These are phyloP conservation scores for Catagonus wagneri DNA, from an alignment of 2,113 vertebrate genomes.

Conservation along the genomic window DNA sequence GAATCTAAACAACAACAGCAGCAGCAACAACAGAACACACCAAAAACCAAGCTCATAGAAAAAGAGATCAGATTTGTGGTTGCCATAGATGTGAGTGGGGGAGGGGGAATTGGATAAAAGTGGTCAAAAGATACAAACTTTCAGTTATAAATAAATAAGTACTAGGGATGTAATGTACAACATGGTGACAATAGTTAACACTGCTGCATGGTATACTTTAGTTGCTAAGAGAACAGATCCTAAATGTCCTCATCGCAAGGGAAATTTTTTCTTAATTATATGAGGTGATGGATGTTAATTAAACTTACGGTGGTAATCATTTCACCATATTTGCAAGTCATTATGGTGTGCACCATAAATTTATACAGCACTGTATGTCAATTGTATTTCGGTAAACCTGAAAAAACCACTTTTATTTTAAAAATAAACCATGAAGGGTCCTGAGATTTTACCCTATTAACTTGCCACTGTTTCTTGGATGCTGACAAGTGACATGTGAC, in stretches of 20 bases:
- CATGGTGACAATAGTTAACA: neutral
- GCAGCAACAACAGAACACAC: neutral
- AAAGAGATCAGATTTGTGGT: constrained; percentile 20
- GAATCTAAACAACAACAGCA: neutral
- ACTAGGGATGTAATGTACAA: neutral
- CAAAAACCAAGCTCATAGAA: neutral
- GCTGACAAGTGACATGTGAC: constrained; percentile 34
- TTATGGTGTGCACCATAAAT: neutral
- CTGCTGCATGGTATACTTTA: neutral
- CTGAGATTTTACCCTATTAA: constrained; percentile 47
- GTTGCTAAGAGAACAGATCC: neutral
- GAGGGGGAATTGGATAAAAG: neutral
- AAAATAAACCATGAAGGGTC: neutral
- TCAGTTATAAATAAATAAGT: neutral
- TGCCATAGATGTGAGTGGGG: neutral
- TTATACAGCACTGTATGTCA: neutral
- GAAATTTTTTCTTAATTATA: neutral
- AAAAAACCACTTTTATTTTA: neutral
- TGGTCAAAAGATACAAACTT: neutral
- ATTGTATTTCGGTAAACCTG: neutral
- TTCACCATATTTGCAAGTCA: neutral
- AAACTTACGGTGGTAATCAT: neutral
- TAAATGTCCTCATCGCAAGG: constrained; percentile 16
- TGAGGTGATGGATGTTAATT: neutral
- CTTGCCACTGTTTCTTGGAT: constrained; percentile 27